Percentiles rank a stretch among this genome's conserved stretches.
Evolutionary conservation across 2,113 vertebrate species (phyloP).

Genomic region (Tamias sibiricus): DNA sequence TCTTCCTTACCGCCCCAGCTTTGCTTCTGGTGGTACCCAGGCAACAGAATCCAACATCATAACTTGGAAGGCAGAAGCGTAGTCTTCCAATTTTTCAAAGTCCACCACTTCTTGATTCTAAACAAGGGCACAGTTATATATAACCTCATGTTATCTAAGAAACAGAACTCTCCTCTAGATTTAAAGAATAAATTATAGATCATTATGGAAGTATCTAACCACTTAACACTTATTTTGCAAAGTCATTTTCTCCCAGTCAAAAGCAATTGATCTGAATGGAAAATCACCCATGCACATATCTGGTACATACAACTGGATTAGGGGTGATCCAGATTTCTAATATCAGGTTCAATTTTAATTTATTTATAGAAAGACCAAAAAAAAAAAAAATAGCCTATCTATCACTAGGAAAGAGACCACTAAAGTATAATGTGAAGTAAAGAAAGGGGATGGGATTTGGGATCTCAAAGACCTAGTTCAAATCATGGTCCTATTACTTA

Average conservation of each 20-base stretch:
- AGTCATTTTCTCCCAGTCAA: constrained; percentile 13
- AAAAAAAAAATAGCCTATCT: background rate
- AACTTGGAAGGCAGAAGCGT: constrained; percentile 86
- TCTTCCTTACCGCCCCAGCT: constrained; percentile 87
- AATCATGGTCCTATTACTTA: background rate
- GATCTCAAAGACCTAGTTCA: background rate
- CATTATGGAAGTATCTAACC: background rate
- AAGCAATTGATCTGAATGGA: constrained; percentile 9
- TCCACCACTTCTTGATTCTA: constrained; percentile 93
- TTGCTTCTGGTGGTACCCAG: constrained; percentile 91
- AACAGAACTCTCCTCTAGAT: background rate
- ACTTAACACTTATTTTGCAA: background rate
- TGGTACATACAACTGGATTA: background rate
- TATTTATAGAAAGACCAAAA: constrained; percentile 13
- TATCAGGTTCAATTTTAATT: constrained; percentile 14
- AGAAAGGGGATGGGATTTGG: background rate
- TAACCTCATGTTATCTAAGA: background rate
- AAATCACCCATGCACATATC: background rate
- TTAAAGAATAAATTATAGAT: constrained; percentile 37
- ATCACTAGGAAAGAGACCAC: background rate
- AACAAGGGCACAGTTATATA: background rate
- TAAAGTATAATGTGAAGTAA: background rate
- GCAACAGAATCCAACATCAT: constrained; percentile 94
- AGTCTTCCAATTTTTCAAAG: constrained; percentile 91
- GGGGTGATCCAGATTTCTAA: background rate